Percentiles rank a stretch among this genome's conserved stretches.
Evolutionary conservation across 2,888 invertebrate species (phyloP).

Genomic region (Plagodis dolabraria): DNA sequence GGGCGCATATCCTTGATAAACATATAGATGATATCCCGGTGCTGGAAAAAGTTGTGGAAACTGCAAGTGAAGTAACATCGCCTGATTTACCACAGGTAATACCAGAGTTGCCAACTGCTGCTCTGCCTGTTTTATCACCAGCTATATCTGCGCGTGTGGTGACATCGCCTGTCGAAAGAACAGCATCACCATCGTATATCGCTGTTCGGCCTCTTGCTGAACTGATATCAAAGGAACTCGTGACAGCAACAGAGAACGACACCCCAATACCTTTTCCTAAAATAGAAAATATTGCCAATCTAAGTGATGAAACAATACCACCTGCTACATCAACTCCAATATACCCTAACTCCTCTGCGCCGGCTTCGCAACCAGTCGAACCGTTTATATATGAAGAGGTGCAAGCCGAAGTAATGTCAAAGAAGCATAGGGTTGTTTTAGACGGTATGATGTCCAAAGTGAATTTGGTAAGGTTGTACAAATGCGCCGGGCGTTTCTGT

Average conservation of each 20-base stretch:
- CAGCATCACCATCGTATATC: constrained; percentile 49
- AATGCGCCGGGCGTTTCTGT: constrained; percentile 76
- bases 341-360: constrained; percentile 38
- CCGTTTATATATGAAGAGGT: constrained; percentile 64
- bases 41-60: constrained; percentile 43
- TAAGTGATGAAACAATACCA: constrained; percentile 55
- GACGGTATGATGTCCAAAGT: constrained; percentile 77
- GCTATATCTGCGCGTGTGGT: constrained; percentile 10
- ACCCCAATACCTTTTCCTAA: constrained; percentile 53
- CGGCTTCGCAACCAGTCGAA: constrained; percentile 30
- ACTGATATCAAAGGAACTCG: constrained; percentile 53
- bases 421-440: constrained; percentile 70
- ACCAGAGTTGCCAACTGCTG: constrained; percentile 1
- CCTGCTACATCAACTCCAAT: constrained; percentile 40
- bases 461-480: constrained; percentile 73
- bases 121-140: neutral
- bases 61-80: constrained; percentile 21
- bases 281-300: constrained; percentile 84
- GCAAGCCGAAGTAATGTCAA: constrained; percentile 63
- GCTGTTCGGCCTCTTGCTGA: constrained; percentile 73
- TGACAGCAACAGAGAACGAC: constrained; percentile 23
- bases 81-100: constrained; percentile 17
- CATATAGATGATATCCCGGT: constrained; percentile 74
- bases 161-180: constrained; percentile 27
- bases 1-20: constrained; percentile 71